phyloP scores from a whole-genome alignment of 2,113 vertebrate species.

The Misgurnus mizolepis region DNA sequence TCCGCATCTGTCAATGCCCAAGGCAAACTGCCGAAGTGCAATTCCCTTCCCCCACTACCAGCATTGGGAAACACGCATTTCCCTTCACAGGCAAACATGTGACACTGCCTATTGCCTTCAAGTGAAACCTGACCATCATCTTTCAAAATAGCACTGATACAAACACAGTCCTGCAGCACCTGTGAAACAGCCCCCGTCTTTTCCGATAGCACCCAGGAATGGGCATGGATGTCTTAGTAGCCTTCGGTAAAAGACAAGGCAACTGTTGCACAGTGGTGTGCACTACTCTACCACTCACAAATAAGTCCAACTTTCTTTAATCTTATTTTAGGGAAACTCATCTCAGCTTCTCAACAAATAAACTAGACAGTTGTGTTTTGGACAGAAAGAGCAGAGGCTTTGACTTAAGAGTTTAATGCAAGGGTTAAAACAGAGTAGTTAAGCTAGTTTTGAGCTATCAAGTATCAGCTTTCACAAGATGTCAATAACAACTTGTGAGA shows the following conservation, averaged over 20 bases:
- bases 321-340: slow-evolving; percentile 12
- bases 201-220: neutral
- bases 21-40: neutral
- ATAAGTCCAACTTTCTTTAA: slow-evolving; percentile 1
- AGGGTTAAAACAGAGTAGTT: no score
- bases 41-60: slow-evolving; percentile 14
- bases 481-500: no score
- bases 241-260: neutral
- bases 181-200: neutral
- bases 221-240: neutral
- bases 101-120: slow-evolving; percentile 23
- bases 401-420: slow-evolving; percentile 1
- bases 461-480: no score
- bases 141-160: slow-evolving; percentile 39
- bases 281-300: neutral
- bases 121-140: slow-evolving; percentile 39
- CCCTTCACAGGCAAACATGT: slow-evolving; percentile 7
- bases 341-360: slow-evolving; percentile 12
- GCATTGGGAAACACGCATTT: neutral
- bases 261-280: neutral
- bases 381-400: slow-evolving; percentile 14
- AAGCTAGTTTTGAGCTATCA: neutral
- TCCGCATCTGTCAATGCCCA: neutral
- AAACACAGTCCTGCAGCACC: neutral
- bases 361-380: neutral